A percentile compares a stretch with the other conserved stretches of the same genome.
These are phyloP conservation scores for Pocillopora meandrina DNA, from an alignment of 92 coral and sea anemone genomes.

Conservation along the genomic window DNA sequence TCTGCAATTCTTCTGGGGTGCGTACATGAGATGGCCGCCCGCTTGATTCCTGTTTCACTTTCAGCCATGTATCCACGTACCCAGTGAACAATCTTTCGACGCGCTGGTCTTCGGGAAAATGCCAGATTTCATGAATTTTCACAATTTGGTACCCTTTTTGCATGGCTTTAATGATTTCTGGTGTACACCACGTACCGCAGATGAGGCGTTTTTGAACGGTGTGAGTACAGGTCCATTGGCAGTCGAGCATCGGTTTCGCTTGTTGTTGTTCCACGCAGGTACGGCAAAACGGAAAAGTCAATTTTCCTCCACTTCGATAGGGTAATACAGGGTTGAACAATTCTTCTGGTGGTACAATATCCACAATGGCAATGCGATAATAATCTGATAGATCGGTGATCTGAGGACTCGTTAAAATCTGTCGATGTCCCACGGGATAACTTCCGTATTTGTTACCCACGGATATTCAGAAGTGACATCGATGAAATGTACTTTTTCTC, in stretches of 20 bases:
- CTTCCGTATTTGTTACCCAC: slow-evolving; percentile 1
- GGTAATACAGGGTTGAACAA: slow-evolving; percentile 28
- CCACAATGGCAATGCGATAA: slow-evolving; percentile 14
- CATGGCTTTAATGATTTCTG: background rate
- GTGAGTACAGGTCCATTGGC: background rate
- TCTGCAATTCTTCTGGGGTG: background rate
- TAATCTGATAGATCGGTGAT: background rate
- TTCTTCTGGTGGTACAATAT: slow-evolving; percentile 14
- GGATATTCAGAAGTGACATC: too few species aligned
- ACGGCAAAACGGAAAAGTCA: slow-evolving; percentile 28
- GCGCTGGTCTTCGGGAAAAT: background rate
- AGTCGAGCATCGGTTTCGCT: background rate
- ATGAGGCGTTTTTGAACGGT: too few species aligned
- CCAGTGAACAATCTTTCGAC: slow-evolving; percentile 1
- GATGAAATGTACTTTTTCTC: background rate
- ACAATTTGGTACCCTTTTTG: background rate
- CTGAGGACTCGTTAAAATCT: background rate
- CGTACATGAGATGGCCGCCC: slow-evolving; percentile 7
- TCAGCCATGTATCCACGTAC: slow-evolving; percentile 1
- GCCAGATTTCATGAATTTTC: slow-evolving; percentile 6
- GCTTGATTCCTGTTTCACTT: slow-evolving; percentile 2
- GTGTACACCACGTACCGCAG: background rate
- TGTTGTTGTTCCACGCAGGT: slow-evolving; percentile 2
- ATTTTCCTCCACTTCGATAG: background rate
- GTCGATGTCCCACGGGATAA: slow-evolving; percentile 22